Evolutionary conservation across 35 echinoderm and acorn worm species (phyloP), one percentile per base, ranked within the genome.

Genomic region (Apostichopus californicus): DNA sequence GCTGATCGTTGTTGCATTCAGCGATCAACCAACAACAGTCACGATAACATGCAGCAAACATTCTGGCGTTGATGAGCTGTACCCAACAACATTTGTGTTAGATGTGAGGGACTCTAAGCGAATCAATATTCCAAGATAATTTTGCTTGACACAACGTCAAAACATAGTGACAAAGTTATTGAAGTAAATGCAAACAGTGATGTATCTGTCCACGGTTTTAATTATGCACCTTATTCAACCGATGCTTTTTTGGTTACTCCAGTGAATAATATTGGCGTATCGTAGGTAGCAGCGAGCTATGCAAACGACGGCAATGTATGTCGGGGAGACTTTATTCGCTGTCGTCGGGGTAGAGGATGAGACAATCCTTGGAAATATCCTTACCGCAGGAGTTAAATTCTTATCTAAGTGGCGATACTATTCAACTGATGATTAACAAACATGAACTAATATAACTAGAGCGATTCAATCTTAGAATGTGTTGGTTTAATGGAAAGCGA

Each of bases 1-100:
- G 9, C 12, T 92, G 23, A 28, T 92, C 22, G 94, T 93, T 15
- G 94, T 95, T 8, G 91, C 94, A 6, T 95, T 95, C 56, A 95
- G 91, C 77, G 86, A 95, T 79, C 21, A 95, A 46, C 56, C 83
- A 93, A 95, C 94, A 9, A 64, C 75, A 71, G 91, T 95, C 6
- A 92, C 94, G 17, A 90, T 95, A 25, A 0, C 0, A 1, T 25
- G n/a, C n/a, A n/a, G n/a, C n/a, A n/a, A n/a, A n/a, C n/a, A n/a
- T n/a, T n/a, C n/a, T n/a, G n/a, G n/a, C n/a, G n/a, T n/a, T n/a
- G n/a, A n/a, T n/a, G n/a, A n/a, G n/a, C n/a, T n/a, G n/a, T n/a
- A n/a, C n/a, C n/a, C n/a, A n/a, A n/a, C n/a, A n/a, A n/a, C n/a
- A n/a, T n/a, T n/a, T n/a, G n/a, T n/a, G n/a, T n/a, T n/a, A n/a